A percentile compares a stretch with the other conserved stretches of the same genome.
phyloP scores from a whole-genome alignment of 2,797 vertebrate genomes.

The Malacoraja senta region DNA sequence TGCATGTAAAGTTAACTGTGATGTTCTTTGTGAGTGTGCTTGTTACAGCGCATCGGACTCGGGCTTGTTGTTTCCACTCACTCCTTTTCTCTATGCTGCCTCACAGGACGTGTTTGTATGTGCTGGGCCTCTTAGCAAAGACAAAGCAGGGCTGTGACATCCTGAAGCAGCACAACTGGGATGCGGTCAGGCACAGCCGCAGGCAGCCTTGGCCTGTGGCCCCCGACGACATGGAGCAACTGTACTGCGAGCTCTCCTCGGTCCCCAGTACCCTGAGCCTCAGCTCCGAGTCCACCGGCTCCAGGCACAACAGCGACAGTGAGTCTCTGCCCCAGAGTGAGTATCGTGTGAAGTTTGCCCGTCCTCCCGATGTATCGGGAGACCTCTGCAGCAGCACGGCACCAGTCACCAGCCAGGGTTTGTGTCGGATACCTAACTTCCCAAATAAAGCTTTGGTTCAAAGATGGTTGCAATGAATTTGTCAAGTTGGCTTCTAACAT shows the following conservation, averaged over 20 bases:
- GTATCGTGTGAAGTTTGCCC: conserved; percentile 45
- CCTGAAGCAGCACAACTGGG: conserved; percentile 87
- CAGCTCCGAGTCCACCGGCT: conserved; percentile 92
- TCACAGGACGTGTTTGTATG: conserved; percentile 70
- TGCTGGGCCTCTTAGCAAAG: conserved; percentile 87
- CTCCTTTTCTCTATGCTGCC: conserved; percentile 21
- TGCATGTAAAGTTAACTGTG: background rate
- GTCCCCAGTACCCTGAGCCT: conserved; percentile 91
- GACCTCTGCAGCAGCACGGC: background rate
- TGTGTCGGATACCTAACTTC: background rate
- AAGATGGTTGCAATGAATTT: too few relatives aligned
- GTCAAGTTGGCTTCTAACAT: too few relatives aligned
- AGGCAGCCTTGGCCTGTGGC: conserved; percentile 90
- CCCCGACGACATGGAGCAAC: conserved; percentile 85
- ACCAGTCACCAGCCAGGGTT: too few relatives aligned
- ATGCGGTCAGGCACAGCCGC: conserved; percentile 88
- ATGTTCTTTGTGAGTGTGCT: background rate
- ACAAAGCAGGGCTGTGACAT: conserved; percentile 93
- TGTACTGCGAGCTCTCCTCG: conserved; percentile 83
- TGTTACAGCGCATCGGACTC: background rate
- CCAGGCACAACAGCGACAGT: conserved; percentile 94
- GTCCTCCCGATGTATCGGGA: background rate
- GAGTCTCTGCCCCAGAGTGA: conserved; percentile 88
- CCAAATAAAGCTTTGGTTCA: too few relatives aligned
- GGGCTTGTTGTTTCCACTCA: conserved; percentile 40